Percentiles rank a stretch among this genome's conserved stretches.
Evolutionary conservation across 1,140 invertebrate species (phyloP).

Genomic region (Papilio xuthus): DNA sequence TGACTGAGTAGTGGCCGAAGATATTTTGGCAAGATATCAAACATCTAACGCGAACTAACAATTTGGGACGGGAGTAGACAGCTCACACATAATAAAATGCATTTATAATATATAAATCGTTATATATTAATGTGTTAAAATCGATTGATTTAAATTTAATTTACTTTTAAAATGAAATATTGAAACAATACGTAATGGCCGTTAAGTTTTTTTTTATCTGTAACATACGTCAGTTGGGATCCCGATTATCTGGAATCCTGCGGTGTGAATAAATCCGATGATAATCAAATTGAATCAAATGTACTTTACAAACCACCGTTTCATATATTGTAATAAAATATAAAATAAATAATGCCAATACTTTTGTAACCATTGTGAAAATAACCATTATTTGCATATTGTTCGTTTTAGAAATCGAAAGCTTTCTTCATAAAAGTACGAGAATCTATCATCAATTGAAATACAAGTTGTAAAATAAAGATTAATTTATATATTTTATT

Average conservation of each 20-base stretch:
- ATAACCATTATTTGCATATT: neutral
- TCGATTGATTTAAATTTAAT: no score
- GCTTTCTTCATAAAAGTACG: no score
- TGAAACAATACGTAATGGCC: no score
- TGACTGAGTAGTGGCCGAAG: slow-evolving; percentile 36
- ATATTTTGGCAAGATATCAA: slow-evolving; percentile 41
- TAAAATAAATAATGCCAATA: neutral
- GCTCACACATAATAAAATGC: neutral
- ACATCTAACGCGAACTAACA: slow-evolving; percentile 21
- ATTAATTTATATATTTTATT: no score
- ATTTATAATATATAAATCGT: neutral
- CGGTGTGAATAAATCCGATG: no score
- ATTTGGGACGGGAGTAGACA: slow-evolving; percentile 17
- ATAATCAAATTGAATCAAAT: no score
- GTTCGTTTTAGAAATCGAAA: neutral
- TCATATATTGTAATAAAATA: neutral
- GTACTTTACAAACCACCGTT: neutral
- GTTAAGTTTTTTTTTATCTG: no score
- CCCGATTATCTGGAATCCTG: no score
- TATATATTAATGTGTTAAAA: neutral
- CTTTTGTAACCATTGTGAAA: neutral
- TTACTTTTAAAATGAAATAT: no score
- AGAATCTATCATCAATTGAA: no score
- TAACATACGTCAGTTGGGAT: no score
- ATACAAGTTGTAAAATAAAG: no score